These are phyloP conservation scores for Acrocephalus kingi DNA, from an alignment of 2,113 vertebrate genomes.

Conservation along the genomic window DNA sequence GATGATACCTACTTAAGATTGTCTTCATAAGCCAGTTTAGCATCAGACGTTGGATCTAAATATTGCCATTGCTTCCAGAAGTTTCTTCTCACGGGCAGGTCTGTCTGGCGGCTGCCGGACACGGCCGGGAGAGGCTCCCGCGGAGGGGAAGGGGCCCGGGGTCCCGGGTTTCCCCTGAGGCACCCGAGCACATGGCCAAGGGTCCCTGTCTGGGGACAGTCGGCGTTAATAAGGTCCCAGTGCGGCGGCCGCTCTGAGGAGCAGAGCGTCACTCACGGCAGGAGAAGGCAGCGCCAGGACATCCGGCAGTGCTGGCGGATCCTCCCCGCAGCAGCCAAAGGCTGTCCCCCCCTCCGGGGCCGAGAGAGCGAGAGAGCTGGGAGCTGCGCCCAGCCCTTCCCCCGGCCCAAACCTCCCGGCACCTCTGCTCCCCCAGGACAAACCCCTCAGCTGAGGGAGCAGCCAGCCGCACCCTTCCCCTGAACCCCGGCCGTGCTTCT, in stretches of 20 bases:
- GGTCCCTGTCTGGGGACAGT: neutral
- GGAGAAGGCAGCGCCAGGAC: neutral
- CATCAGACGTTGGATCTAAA: neutral
- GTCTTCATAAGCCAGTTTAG: neutral
- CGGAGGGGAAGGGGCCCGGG: no score
- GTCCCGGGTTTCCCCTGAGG: no score
- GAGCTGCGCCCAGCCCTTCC: neutral
- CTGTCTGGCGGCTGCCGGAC: neutral
- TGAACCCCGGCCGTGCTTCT: neutral
- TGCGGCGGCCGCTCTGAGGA: no score
- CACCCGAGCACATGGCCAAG: no score
- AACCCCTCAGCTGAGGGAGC: neutral
- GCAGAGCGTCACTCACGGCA: neutral
- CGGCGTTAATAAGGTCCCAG: neutral
- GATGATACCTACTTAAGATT: neutral
- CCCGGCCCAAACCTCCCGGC: neutral
- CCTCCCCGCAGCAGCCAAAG: neutral
- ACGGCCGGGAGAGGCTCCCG: neutral
- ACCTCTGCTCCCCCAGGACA: neutral
- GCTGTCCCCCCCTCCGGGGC: no score
- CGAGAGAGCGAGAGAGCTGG: no score
- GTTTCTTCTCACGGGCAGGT: neutral
- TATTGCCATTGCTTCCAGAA: neutral
- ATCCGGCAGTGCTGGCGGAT: neutral
- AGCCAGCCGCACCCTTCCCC: neutral